A percentile compares a stretch with the other conserved stretches of the same genome.
Evolutionary conservation across 2,797 vertebrate species (phyloP).

Genomic region (Gymnoscopelus braueri): DNA sequence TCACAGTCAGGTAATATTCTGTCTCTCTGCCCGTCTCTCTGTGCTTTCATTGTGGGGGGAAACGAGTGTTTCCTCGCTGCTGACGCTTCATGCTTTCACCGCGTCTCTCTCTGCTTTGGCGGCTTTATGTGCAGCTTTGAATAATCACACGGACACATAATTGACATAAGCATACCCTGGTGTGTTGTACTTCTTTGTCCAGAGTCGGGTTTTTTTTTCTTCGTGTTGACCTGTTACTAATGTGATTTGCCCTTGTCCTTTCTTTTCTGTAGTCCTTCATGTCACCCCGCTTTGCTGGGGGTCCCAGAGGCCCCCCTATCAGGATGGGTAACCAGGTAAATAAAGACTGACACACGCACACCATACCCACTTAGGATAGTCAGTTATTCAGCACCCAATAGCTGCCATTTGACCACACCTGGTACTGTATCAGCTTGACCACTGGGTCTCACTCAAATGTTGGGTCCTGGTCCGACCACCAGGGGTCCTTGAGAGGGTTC

Average conservation of each 20-base stretch:
- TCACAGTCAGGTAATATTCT: conserved; percentile 95
- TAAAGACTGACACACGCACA: conserved; percentile 4
- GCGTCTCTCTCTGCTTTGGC: conserved; percentile 63
- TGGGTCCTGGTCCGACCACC: too few relatives aligned
- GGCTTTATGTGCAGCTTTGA: conserved; percentile 50
- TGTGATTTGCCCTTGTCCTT: conserved; percentile 22
- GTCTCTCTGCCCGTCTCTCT: conserved; percentile 59
- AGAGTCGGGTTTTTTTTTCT: background rate
- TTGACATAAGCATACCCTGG: background rate
- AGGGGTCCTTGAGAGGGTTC: too few relatives aligned
- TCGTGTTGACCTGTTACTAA: conserved; percentile 18
- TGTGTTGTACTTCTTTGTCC: background rate
- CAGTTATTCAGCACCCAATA: too few relatives aligned
- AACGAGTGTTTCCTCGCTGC: conserved; percentile 49
- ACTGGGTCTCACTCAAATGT: too few relatives aligned
- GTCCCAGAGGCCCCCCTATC: conserved; percentile 94
- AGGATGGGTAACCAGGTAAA: conserved; percentile 97
- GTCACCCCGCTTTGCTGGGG: conserved; percentile 96
- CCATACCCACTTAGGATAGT: background rate
- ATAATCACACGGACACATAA: conserved; percentile 29
- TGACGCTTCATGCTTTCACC: conserved; percentile 67
- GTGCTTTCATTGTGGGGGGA: conserved; percentile 54
- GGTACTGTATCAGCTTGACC: too few relatives aligned
- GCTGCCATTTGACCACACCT: too few relatives aligned
- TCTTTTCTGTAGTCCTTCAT: conserved; percentile 93